Percentiles rank a stretch among this genome's conserved stretches.
Evolutionary conservation across 2,888 invertebrate genomes (phyloP).

Genomic region (Lycia hirtaria): DNA sequence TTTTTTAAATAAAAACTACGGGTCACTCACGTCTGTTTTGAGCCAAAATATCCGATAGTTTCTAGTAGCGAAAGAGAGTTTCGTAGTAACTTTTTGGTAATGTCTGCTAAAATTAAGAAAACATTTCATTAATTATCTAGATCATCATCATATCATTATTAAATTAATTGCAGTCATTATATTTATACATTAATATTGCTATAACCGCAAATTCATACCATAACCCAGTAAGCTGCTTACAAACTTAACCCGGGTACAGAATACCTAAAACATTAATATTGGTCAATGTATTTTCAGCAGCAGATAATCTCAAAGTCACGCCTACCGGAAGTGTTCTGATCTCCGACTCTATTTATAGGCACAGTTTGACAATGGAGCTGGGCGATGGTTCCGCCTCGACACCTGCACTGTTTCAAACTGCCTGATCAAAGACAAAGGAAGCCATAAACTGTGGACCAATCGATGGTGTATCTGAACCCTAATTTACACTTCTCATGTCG

Average conservation of each 20-base stretch:
- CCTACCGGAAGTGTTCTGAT: slow-evolving; percentile 30
- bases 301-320: slow-evolving; percentile 30
- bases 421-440: slow-evolving; percentile 62
- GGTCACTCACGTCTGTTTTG: no score
- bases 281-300: slow-evolving; percentile 19
- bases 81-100: no score
- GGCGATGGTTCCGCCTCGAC: slow-evolving; percentile 47
- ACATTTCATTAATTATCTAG: no score
- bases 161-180: no score
- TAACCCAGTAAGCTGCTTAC: not conserved
- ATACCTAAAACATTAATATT: not conserved
- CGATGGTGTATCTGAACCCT: slow-evolving; percentile 38
- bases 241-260: no score
- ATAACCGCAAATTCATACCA: not conserved
- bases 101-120: no score
- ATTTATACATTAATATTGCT: no score
- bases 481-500: slow-evolving; percentile 41
- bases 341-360: slow-evolving; percentile 35
- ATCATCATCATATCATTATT: no score
- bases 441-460: slow-evolving; percentile 39
- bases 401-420: slow-evolving; percentile 63
- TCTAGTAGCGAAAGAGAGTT: no score
- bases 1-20: no score
- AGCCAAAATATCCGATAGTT: no score
- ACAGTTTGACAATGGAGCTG: slow-evolving; percentile 37